Evolutionary conservation across 2,797 vertebrate genomes (phyloP), one percentile per base, ranked within the genome.

Genomic region (Danio choprae): DNA sequence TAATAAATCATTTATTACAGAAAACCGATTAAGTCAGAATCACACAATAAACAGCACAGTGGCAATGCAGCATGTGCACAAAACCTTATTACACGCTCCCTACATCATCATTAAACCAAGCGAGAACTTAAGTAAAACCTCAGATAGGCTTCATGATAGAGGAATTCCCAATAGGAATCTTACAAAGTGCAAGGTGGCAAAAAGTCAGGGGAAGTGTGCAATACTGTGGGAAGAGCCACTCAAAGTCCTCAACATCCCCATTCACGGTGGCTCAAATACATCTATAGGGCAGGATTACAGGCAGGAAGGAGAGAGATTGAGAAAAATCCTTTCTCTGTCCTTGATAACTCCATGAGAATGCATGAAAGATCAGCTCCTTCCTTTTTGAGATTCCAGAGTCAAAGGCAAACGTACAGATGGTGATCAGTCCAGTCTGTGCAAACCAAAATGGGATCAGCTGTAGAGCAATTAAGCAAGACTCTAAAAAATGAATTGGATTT

Each of bases 281-380:
- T 81, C 79, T 72, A 65, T 78, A 64, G 81, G 48, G 70, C 51
- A 59, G 80, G 80, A 77, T 84, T 68, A 80, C 4, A 74, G 67
- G 55, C 15, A 51, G 71, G 48, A 67, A 74, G n/a, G 53, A 59
- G 40, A 72, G 46, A 67, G 41, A 63, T 12, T 64, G 70, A 4
- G 22, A 71, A 84, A 82, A 73, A 76, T 75, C 59, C 72, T 40
- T 62, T 48, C 40, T 74, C 59, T 58, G 70, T 43, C 50, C 71
- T 51, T 64, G 75, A 56, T 55, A 58, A 56, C 13, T 78, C 55
- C 44, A 59, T 59, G 50, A 62, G 20, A 51, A 51, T 60, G 38
- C 46, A 40, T 46, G 58, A n/a, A 62, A 44, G 60, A 62, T 41
- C 36, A 22, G 16, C 16, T 68, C 22, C 20, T 40, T 7, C 22